Conservation (phyloP, 2,797 vertebrate species). For the Anguilla obscura region DNA sequence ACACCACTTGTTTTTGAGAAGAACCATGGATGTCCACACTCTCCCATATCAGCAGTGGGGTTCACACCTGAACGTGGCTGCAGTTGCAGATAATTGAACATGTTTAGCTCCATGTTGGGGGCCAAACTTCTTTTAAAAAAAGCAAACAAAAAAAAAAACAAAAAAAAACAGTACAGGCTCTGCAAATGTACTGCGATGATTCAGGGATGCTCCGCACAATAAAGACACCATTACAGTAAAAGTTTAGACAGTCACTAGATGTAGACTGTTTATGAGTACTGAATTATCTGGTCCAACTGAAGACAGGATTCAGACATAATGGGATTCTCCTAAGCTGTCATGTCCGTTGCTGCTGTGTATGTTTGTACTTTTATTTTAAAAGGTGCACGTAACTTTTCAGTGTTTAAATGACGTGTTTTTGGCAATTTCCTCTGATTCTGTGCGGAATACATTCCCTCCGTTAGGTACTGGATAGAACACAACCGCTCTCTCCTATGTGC, state of each 20-base stretch:
- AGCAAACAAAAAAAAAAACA: too few relatives aligned
- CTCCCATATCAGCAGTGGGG: background rate
- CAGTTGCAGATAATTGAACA: background rate
- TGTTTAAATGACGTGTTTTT: background rate
- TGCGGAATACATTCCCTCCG: background rate
- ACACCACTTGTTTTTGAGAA: background rate
- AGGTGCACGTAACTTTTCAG: background rate
- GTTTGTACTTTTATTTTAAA: background rate
- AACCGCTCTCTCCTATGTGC: background rate
- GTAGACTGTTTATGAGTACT: background rate
- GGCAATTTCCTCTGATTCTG: background rate
- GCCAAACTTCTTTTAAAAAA: background rate
- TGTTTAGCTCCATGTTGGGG: background rate
- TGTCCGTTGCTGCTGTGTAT: background rate
- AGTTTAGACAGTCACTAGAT: background rate
- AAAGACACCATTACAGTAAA: background rate
- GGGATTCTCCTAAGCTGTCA: background rate
- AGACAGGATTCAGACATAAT: background rate
- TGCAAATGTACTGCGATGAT: background rate
- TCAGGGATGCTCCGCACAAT: background rate
- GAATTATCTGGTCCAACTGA: background rate
- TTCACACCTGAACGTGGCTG: background rate
- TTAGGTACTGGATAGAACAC: background rate
- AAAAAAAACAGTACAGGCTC: background rate
- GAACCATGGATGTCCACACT: background rate